Conservation (phyloP, 2,797 vertebrate genomes). For the Meda fulgida region DNA sequence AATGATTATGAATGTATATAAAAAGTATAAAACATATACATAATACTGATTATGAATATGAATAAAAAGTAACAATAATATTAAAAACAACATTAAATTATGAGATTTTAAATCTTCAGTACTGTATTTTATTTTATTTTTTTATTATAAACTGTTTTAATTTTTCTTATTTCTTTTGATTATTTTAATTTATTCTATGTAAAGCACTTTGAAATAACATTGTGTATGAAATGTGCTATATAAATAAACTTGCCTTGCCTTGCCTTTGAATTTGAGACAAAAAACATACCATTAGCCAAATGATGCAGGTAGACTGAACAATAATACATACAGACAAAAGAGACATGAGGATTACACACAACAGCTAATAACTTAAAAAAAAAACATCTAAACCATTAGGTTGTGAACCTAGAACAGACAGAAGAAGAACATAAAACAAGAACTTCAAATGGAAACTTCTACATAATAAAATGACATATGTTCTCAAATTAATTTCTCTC, state of each 20-base stretch:
- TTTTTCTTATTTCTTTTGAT: too few relatives aligned
- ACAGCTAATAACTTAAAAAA: background rate
- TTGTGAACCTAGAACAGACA: background rate
- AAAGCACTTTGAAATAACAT: too few relatives aligned
- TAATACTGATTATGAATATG: too few relatives aligned
- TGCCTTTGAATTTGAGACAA: background rate
- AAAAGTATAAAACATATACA: too few relatives aligned
- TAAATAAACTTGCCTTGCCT: too few relatives aligned
- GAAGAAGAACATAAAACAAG: background rate
- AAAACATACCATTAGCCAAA: background rate
- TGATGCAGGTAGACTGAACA: background rate
- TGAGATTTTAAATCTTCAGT: too few relatives aligned
- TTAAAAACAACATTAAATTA: too few relatives aligned
- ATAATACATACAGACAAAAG: background rate
- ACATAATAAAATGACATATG: background rate
- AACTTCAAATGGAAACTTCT: background rate
- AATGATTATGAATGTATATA: too few relatives aligned
- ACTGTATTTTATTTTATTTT: too few relatives aligned
- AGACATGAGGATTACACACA: background rate
- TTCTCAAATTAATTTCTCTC: background rate
- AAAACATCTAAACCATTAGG: background rate
- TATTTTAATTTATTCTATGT: too few relatives aligned
- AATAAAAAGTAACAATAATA: too few relatives aligned
- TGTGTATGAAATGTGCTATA: background rate
- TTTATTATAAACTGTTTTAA: too few relatives aligned